These are phyloP conservation scores for Bombus polaris DNA, from an alignment of 1,140 invertebrate genomes.

Conservation along the genomic window DNA sequence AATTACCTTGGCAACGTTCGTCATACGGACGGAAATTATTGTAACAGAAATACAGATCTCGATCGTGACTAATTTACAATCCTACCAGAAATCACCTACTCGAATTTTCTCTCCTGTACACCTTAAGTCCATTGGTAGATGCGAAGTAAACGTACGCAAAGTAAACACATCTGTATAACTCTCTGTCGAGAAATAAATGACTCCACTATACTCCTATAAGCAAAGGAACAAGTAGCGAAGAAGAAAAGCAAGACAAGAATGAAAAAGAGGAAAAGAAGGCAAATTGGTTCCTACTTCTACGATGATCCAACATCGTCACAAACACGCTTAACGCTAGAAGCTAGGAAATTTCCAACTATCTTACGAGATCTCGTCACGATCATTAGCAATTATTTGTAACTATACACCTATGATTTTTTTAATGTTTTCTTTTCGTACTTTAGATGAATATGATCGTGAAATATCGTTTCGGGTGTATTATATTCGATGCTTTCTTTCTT, in stretches of 20 bases:
- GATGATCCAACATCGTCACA: neutral
- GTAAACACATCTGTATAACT: conserved; percentile 7
- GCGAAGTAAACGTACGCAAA: conserved; percentile 8
- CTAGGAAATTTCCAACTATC: neutral
- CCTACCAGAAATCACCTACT: neutral
- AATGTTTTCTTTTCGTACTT: too few species aligned
- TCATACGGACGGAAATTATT: neutral
- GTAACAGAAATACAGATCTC: neutral
- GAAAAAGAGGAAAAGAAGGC: neutral
- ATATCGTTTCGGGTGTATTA: too few species aligned
- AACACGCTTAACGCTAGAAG: neutral
- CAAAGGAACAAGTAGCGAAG: neutral
- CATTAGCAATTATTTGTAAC: neutral
- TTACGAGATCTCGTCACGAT: neutral
- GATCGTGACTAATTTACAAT: neutral
- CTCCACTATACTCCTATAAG: neutral
- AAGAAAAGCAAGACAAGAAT: too few species aligned
- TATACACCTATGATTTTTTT: neutral
- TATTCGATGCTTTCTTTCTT: too few species aligned
- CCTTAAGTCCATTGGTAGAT: neutral
- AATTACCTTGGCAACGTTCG: neutral
- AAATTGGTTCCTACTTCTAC: conserved; percentile 9
- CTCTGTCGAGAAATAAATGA: conserved; percentile 13
- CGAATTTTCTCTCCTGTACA: neutral
- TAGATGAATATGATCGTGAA: too few species aligned